Percentiles rank a stretch among this genome's conserved stretches.
phyloP scores from a whole-genome alignment of 2,888 invertebrate genomes.

The Heliconius cydno region DNA sequence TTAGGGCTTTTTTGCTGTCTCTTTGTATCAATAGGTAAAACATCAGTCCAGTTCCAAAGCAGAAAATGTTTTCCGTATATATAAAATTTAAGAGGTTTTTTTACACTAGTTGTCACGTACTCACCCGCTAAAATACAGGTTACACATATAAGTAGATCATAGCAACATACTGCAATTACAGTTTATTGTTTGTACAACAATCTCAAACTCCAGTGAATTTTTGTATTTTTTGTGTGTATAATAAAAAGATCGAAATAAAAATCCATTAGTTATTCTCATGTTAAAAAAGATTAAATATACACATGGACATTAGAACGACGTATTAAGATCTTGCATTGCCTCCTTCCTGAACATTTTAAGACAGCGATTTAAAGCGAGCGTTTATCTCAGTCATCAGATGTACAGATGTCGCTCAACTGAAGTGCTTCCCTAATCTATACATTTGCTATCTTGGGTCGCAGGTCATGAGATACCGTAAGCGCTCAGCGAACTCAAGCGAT shows the following conservation, averaged over 20 bases:
- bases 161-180: too few relatives aligned
- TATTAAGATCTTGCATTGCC: slow-evolving; percentile 18
- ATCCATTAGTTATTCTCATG: background rate
- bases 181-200: too few relatives aligned
- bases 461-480: slow-evolving; percentile 74
- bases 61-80: too few relatives aligned
- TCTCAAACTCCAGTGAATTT: too few relatives aligned
- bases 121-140: too few relatives aligned
- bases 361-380: slow-evolving; percentile 53
- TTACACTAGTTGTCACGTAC: too few relatives aligned
- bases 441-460: slow-evolving; percentile 70
- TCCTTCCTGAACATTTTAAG: slow-evolving; percentile 23
- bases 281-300: slow-evolving; percentile 9
- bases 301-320: slow-evolving; percentile 4
- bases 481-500: slow-evolving; percentile 51
- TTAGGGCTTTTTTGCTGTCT: background rate
- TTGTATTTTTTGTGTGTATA: background rate
- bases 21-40: too few relatives aligned
- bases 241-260: background rate
- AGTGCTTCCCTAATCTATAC: slow-evolving; percentile 68
- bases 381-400: slow-evolving; percentile 67
- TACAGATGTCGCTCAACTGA: slow-evolving; percentile 43
- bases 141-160: too few relatives aligned
- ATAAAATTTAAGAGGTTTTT: too few relatives aligned
- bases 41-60: too few relatives aligned